phyloP scores from a whole-genome alignment of 1,140 invertebrate genomes.

The Teleopsis dalmanni region DNA sequence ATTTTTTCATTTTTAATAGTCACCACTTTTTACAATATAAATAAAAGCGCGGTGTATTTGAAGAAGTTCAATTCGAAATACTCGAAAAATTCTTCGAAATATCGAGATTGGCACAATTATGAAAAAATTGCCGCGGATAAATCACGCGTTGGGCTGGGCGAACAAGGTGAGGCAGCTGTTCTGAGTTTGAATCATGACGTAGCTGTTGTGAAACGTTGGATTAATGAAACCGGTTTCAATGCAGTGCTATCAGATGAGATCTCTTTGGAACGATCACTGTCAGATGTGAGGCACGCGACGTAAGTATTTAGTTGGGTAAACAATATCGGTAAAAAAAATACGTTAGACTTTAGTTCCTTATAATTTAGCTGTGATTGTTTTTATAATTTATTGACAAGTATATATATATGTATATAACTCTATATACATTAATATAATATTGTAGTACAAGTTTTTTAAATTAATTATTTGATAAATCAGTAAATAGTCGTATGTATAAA shows the following conservation, averaged over 20 bases:
- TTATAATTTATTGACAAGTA: no score
- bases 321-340: no score
- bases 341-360: no score
- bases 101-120: slow-evolving; percentile 12
- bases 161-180: not conserved
- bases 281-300: slow-evolving; percentile 61
- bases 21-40: no score
- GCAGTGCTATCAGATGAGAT: slow-evolving; percentile 67
- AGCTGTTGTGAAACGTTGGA: slow-evolving; percentile 49
- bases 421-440: no score
- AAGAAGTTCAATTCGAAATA: not conserved
- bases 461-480: no score
- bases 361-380: no score
- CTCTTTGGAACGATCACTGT: slow-evolving; percentile 60
- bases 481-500: not conserved
- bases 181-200: slow-evolving; percentile 24
- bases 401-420: no score
- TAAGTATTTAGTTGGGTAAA: slow-evolving; percentile 28
- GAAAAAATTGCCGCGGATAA: not conserved
- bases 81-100: not conserved
- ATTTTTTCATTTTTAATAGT: no score
- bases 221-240: slow-evolving; percentile 71
- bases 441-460: no score
- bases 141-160: not conserved
- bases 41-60: no score